Evolutionary conservation across 2,113 vertebrate genomes (phyloP).

Genomic region (Poeciliopsis turrubarensis): DNA sequence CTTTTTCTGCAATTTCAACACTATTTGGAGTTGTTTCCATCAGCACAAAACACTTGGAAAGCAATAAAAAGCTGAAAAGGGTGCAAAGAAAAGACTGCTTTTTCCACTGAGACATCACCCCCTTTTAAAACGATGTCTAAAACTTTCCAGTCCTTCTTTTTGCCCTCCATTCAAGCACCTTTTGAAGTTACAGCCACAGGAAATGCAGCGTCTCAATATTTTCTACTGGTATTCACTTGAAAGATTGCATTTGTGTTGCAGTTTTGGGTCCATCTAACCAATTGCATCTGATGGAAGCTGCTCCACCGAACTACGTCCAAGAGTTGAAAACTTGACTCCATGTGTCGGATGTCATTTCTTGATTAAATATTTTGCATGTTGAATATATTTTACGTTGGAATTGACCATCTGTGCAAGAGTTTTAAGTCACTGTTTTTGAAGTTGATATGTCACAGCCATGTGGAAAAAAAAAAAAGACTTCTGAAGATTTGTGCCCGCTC

Average conservation of each 20-base stretch:
- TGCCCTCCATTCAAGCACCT: background rate
- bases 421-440: no score
- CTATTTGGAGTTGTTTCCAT: background rate
- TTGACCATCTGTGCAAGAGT: no score
- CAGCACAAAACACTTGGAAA: background rate
- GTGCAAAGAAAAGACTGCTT: background rate
- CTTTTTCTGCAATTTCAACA: background rate
- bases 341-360: no score
- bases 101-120: background rate
- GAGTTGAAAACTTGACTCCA: no score
- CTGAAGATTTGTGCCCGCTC: no score
- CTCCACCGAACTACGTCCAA: no score
- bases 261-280: no score
- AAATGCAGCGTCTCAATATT: background rate
- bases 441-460: no score
- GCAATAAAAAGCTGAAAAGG: background rate
- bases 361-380: no score
- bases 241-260: background rate
- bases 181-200: background rate
- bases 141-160: background rate
- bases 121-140: background rate
- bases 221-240: background rate
- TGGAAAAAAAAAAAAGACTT: no score
- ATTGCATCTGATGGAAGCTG: no score
- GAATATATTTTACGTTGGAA: no score